Evolutionary conservation across 2,797 vertebrate genomes (phyloP).

Genomic region (Coendou prehensilis): DNA sequence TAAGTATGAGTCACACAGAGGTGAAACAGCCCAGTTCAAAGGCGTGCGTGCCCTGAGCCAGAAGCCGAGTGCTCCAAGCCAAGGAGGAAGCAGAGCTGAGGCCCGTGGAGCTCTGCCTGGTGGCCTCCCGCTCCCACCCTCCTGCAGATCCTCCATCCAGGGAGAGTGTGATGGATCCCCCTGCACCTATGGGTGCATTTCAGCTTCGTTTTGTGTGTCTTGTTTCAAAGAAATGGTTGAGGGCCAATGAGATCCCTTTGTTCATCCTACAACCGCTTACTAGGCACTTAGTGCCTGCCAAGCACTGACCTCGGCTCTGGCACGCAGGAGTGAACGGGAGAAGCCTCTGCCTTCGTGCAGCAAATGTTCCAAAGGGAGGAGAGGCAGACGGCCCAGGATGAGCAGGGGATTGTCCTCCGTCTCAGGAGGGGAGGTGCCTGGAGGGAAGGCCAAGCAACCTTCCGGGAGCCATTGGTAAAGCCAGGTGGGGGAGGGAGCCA

Average conservation of each 20-base stretch:
- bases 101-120: rapidly evolving
- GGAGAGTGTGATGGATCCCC: not conserved
- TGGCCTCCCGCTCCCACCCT: rapidly evolving
- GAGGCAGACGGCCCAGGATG: not conserved
- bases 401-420: not conserved
- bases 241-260: not conserved
- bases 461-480: not conserved
- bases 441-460: not conserved
- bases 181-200: rapidly evolving
- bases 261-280: not conserved
- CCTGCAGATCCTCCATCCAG: rapidly evolving
- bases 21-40: too few species aligned
- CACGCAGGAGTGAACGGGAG: rapidly evolving
- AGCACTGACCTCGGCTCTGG: not conserved
- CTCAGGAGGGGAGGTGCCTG: not conserved
- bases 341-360: not conserved
- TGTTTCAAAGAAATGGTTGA: not conserved
- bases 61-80: rapidly evolving
- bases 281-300: too few species aligned
- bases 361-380: not conserved
- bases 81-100: too few species aligned
- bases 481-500: not conserved
- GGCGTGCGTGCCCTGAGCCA: rapidly evolving
- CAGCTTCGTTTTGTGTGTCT: not conserved
- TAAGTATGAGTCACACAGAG: rapidly evolving